Evolutionary conservation across 1,140 invertebrate genomes (phyloP), one percentile per base, ranked within the genome.

Genomic region (Drosophila subobscura): DNA sequence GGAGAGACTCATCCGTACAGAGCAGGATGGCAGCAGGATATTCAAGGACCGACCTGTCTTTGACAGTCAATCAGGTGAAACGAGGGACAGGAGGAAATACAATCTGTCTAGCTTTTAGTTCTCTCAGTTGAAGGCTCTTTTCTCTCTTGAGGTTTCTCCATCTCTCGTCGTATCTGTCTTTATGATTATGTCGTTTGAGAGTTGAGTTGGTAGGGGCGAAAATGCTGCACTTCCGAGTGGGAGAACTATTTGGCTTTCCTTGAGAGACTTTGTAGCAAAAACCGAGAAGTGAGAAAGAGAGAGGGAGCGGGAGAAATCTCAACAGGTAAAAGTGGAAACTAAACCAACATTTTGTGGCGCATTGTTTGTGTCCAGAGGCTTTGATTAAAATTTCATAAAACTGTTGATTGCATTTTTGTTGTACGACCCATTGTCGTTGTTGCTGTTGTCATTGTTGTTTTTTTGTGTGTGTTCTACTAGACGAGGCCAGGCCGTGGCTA

Each of bases 321-420:
- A 74, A 74, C 59, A 75, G 53, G 60, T 74, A 52, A 58, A 52
- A 41, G 8, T 47, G 29, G 14, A n/a, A 51, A n/a, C 44, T 44
- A 53, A 46, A 51, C 23, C 40, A 70, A 49, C 27, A 53, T 71
- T 54, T 72, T 53, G 25, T 27, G 33, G 3, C 3, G 12, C 55
- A 60, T 49, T 47, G 50, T 51, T 56, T 57, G 53, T 72, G 22
- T 16, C 16, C 37, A 33, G 33, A 37, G 12, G 29, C 54, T 54
- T 75, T 60, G 55, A 75, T 77, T 70, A 77, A 76, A 77, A 58
- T 77, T 77, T 33, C 49, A 77, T 55, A 77, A 76, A 77, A 71
- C 54, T 77, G 56, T 70, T 77, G 65, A 77, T 77, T 77, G 54
- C 50, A 51, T 71, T 71, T 57, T 73, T 68, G 57, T 27, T 40